A percentile compares a stretch with the other conserved stretches of the same genome.
Conservation (phyloP, 2,888 invertebrate species). For the Escarpia spicata region DNA sequence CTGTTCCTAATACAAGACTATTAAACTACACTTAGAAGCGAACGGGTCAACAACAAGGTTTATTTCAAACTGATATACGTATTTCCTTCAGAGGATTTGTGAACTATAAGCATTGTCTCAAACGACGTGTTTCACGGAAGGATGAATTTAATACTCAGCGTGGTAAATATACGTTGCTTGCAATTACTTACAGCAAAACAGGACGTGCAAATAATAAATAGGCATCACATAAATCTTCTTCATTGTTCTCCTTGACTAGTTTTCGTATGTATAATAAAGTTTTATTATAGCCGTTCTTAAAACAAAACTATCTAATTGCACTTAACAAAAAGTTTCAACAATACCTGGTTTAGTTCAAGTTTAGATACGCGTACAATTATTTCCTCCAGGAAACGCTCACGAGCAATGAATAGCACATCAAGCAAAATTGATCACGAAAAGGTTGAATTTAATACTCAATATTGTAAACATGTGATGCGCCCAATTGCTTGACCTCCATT, state of each 20-base stretch:
- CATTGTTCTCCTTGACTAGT: background rate
- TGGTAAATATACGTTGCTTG: background rate
- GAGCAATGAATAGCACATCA: background rate
- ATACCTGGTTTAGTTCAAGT: background rate
- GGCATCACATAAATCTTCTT: background rate
- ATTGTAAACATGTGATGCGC: too few species aligned
- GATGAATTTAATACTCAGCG: background rate
- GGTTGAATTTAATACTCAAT: background rate
- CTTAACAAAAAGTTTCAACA: background rate
- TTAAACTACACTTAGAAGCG: background rate
- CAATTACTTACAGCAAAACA: background rate
- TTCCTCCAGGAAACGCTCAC: background rate
- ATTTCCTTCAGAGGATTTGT: background rate
- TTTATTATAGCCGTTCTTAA: background rate
- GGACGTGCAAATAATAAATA: background rate
- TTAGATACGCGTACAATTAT: background rate
- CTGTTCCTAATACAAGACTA: background rate
- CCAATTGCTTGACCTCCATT: too few species aligned
- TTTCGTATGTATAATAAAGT: background rate
- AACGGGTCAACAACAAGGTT: background rate
- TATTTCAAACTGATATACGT: background rate
- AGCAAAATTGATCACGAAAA: background rate
- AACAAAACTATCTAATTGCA: background rate
- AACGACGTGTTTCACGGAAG: background rate
- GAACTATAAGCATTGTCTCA: too few species aligned